Base-by-base conservation (phyloP, 2,113 vertebrate species). In the Seriola quinqueradiata region DNA sequence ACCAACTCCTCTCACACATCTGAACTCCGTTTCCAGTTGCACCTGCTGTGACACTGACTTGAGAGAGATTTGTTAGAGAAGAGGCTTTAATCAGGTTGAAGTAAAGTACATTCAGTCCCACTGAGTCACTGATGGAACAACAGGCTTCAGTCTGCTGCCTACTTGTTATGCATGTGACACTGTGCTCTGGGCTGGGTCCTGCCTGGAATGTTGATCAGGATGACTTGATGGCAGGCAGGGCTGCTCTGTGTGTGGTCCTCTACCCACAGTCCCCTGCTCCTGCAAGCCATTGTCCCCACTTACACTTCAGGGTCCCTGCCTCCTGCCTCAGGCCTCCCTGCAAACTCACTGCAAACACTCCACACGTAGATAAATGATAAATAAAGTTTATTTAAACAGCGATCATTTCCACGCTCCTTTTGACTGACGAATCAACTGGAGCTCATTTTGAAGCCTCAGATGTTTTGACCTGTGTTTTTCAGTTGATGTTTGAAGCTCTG, bases 211-310 rank as follows among this genome's bases (percentile, higher is more conserved):
- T 82, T 88, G 88, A 92, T 92, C 83, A 91, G 89, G 74, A 67
- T 74, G 81, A 89, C 71, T 86, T 34, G 79, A 75, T 36, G 74
- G 68, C 70, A 76, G 82, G 74, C 79, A 79, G 79, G 79, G 40
- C 69, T 4, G 64, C 89, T 87, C 87, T 63, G 85, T 92, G 91
- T 93, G 91, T 92, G 92, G 91, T 93, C 92, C 65, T 9, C 17
- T 83, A 44, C 85, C 91, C 90, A 88, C 73, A 90, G 67, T 84
- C 66, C 76, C 36, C 42, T 34, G 23, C 11, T 76, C 55, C 84
- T 48, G 48, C 68, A 34, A 42, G 36, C 76, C 36, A 79, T 85
- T 83, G 82, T 82, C 70, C 73, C 12, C 4, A 8, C 8, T 52
- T 57, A 6, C 58, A 72, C 23, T 66, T 76, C 19, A 70, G 69